These are phyloP conservation scores for Calliscelio sp. DNA, from an alignment of 2,888 invertebrate genomes.

Conservation along the genomic window DNA sequence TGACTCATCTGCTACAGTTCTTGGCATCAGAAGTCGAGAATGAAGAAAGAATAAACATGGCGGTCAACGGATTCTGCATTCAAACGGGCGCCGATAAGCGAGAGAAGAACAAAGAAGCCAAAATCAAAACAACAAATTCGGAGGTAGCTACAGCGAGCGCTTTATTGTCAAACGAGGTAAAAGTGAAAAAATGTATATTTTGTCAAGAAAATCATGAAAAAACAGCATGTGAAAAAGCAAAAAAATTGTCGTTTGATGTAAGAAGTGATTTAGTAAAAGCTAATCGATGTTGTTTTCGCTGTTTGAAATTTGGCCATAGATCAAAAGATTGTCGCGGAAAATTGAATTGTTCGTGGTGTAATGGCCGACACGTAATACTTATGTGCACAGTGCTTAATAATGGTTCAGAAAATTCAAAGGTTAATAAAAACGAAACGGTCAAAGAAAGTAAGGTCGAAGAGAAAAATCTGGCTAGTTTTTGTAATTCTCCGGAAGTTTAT, in stretches of 20 bases:
- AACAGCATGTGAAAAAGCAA: slow-evolving; percentile 67
- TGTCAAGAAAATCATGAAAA: slow-evolving; percentile 74
- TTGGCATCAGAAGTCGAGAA: slow-evolving; percentile 70
- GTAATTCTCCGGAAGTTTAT: slow-evolving; percentile 54
- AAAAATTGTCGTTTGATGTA: slow-evolving; percentile 67
- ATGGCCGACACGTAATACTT: slow-evolving; percentile 70
- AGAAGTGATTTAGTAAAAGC: slow-evolving; percentile 65
- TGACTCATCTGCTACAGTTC: slow-evolving; percentile 53
- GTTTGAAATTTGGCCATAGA: slow-evolving; percentile 74
- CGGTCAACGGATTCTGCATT: slow-evolving; percentile 51
- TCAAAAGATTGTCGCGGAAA: slow-evolving; percentile 72
- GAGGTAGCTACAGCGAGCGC: slow-evolving; percentile 67
- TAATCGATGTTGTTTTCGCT: slow-evolving; percentile 75
- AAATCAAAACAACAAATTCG: slow-evolving; percentile 5
- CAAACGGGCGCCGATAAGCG: neutral
- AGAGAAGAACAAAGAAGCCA: slow-evolving; percentile 17
- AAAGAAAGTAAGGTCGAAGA: slow-evolving; percentile 47
- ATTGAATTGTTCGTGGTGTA: slow-evolving; percentile 74
- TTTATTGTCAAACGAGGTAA: slow-evolving; percentile 61
- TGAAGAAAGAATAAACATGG: slow-evolving; percentile 71
- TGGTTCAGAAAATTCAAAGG: slow-evolving; percentile 10
- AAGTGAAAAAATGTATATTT: slow-evolving; percentile 75
- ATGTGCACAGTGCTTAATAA: slow-evolving; percentile 69
- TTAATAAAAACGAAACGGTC: neutral
- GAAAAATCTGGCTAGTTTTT: slow-evolving; percentile 47